These are phyloP conservation scores for Oncorhynchus masou DNA, from an alignment of 2,113 vertebrate genomes.

Conservation along the genomic window DNA sequence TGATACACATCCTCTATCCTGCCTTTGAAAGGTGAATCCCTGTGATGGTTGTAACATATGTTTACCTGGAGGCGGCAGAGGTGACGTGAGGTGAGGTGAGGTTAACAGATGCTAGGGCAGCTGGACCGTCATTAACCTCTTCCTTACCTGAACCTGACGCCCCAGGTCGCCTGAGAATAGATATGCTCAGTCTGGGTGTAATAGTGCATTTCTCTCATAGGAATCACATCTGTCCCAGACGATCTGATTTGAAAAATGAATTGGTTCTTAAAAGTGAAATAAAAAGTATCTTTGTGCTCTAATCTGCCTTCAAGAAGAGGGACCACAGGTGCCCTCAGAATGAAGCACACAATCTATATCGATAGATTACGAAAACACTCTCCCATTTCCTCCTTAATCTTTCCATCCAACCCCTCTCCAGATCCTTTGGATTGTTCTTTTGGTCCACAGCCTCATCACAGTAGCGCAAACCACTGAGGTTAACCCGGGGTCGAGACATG, in stretches of 20 bases:
- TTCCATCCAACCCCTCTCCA: background rate
- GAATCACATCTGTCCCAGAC: background rate
- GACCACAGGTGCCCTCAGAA: background rate
- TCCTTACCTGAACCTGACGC: background rate
- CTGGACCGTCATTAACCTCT: background rate
- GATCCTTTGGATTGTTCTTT: too few species aligned
- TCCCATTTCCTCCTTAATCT: background rate
- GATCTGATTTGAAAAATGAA: too few species aligned
- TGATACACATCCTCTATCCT: background rate
- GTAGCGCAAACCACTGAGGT: too few species aligned
- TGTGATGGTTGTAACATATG: background rate
- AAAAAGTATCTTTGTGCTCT: too few species aligned
- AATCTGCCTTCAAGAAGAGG: background rate
- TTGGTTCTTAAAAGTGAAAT: too few species aligned
- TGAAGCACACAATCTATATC: too few species aligned
- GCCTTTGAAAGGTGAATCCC: background rate
- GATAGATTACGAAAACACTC: too few species aligned
- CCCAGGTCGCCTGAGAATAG: background rate
- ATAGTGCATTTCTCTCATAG: background rate
- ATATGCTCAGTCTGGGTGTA: background rate
- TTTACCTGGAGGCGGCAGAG: background rate
- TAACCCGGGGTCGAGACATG: constrained; percentile 9
- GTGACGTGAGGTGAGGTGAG: background rate
- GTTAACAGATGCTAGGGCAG: background rate
- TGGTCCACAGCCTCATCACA: too few species aligned